Base-by-base conservation (phyloP, 2,888 invertebrate species). In the Leistus spinibarbis region DNA sequence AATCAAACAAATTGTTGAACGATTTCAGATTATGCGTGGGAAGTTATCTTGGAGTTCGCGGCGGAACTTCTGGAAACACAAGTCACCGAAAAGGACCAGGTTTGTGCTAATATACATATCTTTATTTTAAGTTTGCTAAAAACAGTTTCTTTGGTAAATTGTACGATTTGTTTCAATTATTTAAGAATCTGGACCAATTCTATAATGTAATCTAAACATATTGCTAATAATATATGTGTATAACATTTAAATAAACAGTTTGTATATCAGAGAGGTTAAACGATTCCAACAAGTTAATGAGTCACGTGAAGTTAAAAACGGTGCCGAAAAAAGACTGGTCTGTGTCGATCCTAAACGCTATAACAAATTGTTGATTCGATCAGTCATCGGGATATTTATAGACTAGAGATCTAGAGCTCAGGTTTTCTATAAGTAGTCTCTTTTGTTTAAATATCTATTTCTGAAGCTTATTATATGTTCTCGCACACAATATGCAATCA, bases 1-100 rank as follows among this genome's bases (percentile, higher is more conserved):
- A 22, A 23, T 64, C 1, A 23, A 23, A 64, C 23, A 23, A 17
- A 27, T 64, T 64, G 22, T 64, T 64, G 22, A 16, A 3, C 20
- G 54, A n/a, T 60, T 60, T 5, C 85, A 94, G 95, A 95, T 83
- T 89, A 90, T 81, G 95, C 95, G 2, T 96, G 96, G 96, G 91
- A 92, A 75, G 90, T 93, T 2, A 95, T 96, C 80, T 90, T 90
- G 0, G 95, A 95, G 82, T 93, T 91, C 83, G 91, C 95, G 53
- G 90, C 91, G 56, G 95, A 95, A 81, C 86, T 96, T 60, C 83
- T 95, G 63, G 95, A 96, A 86, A 91, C 88, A 70, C 84, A 85
- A 78, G 81, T 88, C 79, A 86, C 86, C 0, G 89, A 90, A 83
- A 89, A 89, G 82, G 88, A 90, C 84, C 86, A 88, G 84, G 90